Percentiles rank a stretch among this genome's conserved stretches.
phyloP scores from a whole-genome alignment of 2,888 invertebrate species.

The Caenorhabditis afra region DNA sequence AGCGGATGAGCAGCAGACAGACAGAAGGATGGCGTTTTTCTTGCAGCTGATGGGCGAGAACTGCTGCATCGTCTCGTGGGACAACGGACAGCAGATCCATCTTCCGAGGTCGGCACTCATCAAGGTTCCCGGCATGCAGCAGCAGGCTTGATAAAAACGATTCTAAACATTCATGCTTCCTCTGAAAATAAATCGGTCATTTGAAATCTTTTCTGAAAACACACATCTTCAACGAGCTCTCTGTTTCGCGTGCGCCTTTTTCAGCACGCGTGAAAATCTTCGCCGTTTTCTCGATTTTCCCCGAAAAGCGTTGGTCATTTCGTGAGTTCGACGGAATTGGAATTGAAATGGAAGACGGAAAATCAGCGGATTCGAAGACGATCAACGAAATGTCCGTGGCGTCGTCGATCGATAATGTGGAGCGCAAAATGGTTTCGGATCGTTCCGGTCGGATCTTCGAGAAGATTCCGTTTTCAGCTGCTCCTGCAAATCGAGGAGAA shows the following conservation, averaged over 20 bases:
- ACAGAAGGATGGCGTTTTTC: no score
- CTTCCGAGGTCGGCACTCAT: conserved; percentile 70
- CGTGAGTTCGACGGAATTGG: conserved; percentile 26
- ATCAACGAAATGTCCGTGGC: conserved; percentile 25
- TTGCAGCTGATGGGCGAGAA: conserved; percentile 72
- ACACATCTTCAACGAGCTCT: no score
- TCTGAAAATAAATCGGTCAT: no score
- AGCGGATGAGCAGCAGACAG: no score
- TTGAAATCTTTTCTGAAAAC: no score
- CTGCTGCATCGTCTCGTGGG: conserved; percentile 75
- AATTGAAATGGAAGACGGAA: conserved; percentile 57
- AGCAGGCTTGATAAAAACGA: conserved; percentile 21
- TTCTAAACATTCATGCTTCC: no score
- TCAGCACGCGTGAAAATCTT: background rate
- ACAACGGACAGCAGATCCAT: conserved; percentile 74
- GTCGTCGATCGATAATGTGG: conserved; percentile 48
- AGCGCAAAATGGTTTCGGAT: conserved; percentile 60
- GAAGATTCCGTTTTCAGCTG: conserved; percentile 20
- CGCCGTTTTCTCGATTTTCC: background rate
- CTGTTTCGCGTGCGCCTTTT: no score
- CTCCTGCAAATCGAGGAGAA: conserved; percentile 50
- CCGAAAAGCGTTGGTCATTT: conserved; percentile 22
- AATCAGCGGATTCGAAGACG: conserved; percentile 44
- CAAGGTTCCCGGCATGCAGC: conserved; percentile 47
- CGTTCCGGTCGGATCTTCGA: background rate